Conservation (phyloP, 1,140 invertebrate species). For the Bombus impatiens region DNA sequence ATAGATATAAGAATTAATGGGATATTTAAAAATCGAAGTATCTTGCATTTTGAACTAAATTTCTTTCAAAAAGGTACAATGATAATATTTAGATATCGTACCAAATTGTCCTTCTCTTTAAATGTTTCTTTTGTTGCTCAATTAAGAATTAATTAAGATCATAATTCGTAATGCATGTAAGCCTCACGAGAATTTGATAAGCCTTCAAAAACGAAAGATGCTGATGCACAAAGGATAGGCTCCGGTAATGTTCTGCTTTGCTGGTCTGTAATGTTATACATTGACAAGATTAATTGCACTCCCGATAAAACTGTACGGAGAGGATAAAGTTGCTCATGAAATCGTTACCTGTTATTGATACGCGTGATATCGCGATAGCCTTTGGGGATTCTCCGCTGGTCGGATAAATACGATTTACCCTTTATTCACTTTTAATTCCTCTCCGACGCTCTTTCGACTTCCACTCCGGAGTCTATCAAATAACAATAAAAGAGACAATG, state of each 20-base stretch:
- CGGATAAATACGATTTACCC: constrained; percentile 34
- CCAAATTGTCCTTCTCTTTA: too few relatives aligned
- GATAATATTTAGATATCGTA: too few relatives aligned
- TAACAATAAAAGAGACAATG: neutral
- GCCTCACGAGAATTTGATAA: neutral
- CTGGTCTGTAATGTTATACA: constrained; percentile 33
- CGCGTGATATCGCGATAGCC: constrained; percentile 38
- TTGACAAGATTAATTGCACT: constrained; percentile 61
- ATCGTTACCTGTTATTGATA: constrained; percentile 57
- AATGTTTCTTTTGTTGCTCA: too few relatives aligned
- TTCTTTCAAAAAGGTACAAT: too few relatives aligned
- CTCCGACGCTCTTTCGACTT: neutral
- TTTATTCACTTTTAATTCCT: constrained; percentile 37
- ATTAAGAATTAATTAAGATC: neutral
- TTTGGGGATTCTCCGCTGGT: constrained; percentile 5
- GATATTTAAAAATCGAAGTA: too few relatives aligned
- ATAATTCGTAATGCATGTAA: neutral
- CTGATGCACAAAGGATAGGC: constrained; percentile 2
- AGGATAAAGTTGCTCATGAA: constrained; percentile 54
- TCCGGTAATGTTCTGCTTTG: constrained; percentile 29
- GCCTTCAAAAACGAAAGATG: neutral
- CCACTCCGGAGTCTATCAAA: neutral
- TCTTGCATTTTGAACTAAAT: too few relatives aligned
- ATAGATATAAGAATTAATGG: too few relatives aligned
- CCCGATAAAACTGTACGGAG: constrained; percentile 49